These are phyloP conservation scores for Alentia gelatinosa DNA, from an alignment of 2,888 invertebrate species.

Conservation along the genomic window DNA sequence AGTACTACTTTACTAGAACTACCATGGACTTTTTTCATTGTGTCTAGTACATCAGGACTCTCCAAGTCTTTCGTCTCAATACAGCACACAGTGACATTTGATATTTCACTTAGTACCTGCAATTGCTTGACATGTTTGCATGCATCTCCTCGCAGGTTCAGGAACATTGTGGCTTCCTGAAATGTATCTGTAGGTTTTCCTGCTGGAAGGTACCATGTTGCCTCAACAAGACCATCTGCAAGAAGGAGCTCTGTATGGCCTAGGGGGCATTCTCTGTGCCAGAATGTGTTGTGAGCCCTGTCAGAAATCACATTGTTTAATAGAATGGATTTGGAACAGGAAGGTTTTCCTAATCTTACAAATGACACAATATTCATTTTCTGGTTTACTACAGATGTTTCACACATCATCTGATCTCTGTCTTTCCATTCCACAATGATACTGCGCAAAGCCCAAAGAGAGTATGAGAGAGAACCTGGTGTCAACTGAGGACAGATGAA, in stretches of 20 bases:
- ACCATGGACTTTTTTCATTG: neutral
- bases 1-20: neutral
- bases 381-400: neutral
- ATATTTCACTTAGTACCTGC: neutral
- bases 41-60: neutral
- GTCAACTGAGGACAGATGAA: neutral
- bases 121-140: neutral
- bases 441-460: conserved; percentile 1
- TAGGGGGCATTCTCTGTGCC: neutral
- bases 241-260: neutral
- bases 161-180: neutral
- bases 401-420: neutral
- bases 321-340: conserved; percentile 4
- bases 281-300: neutral
- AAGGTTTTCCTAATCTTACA: neutral
- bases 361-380: neutral
- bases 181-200: neutral
- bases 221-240: conserved; percentile 2
- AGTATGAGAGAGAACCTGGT: neutral
- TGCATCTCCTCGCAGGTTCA: neutral
- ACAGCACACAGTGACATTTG: neutral
- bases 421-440: conserved; percentile 8
- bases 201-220: neutral
- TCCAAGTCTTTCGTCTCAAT: neutral
- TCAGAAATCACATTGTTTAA: neutral